These are phyloP conservation scores for Trichoplusia ni DNA, from an alignment of 1,140 invertebrate species.

Conservation along the genomic window DNA sequence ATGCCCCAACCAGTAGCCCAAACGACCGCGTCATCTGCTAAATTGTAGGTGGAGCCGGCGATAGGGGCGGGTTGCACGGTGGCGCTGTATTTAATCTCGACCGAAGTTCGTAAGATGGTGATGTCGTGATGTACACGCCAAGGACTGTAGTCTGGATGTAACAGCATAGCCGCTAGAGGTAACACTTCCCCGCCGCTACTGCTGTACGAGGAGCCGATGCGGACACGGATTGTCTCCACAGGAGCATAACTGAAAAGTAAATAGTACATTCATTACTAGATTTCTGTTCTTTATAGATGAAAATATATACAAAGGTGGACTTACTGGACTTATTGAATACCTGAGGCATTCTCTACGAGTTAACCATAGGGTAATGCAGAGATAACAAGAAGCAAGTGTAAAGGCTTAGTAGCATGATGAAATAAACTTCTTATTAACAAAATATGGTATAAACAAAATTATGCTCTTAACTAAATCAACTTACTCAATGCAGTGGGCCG, in stretches of 20 bases:
- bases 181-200: conserved; percentile 44
- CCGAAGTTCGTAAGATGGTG: conserved; percentile 57
- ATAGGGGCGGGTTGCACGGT: conserved; percentile 25
- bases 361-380: too few species aligned
- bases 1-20: conserved; percentile 46
- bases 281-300: neutral
- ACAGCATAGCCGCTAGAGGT: conserved; percentile 37
- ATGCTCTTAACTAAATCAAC: conserved; percentile 22
- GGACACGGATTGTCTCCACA: conserved; percentile 37
- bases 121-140: conserved; percentile 83
- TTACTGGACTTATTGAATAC: too few species aligned
- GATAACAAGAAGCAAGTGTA: too few species aligned
- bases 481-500: conserved; percentile 56
- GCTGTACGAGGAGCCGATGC: conserved; percentile 42
- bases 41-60: conserved; percentile 34
- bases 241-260: too few species aligned
- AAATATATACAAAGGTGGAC: too few species aligned
- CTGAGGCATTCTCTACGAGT: too few species aligned
- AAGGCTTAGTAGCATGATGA: too few species aligned
- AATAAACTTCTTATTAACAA: too few species aligned
- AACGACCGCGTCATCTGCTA: conserved; percentile 38
- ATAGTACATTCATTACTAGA: too few species aligned
- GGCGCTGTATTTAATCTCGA: conserved; percentile 57
- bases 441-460: neutral
- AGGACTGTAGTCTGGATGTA: conserved; percentile 81